Base-by-base conservation (phyloP, 1,140 invertebrate genomes). In the Hylaeus anthracinus region DNA sequence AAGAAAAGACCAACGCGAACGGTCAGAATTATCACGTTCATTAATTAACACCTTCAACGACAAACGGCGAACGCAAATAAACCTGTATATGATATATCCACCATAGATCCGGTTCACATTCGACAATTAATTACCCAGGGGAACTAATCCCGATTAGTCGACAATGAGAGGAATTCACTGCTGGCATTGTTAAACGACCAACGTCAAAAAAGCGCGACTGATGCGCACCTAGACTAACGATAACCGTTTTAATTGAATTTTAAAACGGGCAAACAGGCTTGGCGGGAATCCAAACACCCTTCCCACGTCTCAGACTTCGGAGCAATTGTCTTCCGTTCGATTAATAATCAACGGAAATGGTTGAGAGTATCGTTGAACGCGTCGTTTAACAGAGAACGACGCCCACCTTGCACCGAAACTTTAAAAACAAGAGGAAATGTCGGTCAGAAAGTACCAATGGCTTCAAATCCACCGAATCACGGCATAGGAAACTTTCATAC, bases 201-300 rank as follows among this genome's bases (percentile, higher is more conserved):
- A 58, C 70, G 71, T 3, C 71, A 48, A 79, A 65, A 65, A 26
- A 58, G 66, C 61, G 43, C 61, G 53, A 58, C 15, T 5, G 70
- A 51, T 48, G 71, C 26, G 70, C 70, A 60, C 14, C 43, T 5
- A 41, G 43, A n/a, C 45, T 51, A 67, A 48, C 45, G 12, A 55
- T 48, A 65, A 73, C 53, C 51, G 43, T 73, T 79, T 79, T 79
- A 79, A 79, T 79, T 79, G 77, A 79, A 79, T 79, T 79, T 79
- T 73, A 79, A 79, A 79, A 79, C 71, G 61, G 61, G 43, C 60
- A 53, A 48, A 51, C 70, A 70, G 53, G 41, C 72, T 73, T 79
- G 77, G 77, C 77, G 51, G n/a, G 48, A n/a, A 2, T 79, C 77
- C 77, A 79, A 79, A 79, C 77, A 73, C 61, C 77, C 55, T 72